Percentiles rank a stretch among this genome's conserved stretches.
phyloP scores from a whole-genome alignment of 2,797 vertebrate genomes.

The Jordanella pulchra region DNA sequence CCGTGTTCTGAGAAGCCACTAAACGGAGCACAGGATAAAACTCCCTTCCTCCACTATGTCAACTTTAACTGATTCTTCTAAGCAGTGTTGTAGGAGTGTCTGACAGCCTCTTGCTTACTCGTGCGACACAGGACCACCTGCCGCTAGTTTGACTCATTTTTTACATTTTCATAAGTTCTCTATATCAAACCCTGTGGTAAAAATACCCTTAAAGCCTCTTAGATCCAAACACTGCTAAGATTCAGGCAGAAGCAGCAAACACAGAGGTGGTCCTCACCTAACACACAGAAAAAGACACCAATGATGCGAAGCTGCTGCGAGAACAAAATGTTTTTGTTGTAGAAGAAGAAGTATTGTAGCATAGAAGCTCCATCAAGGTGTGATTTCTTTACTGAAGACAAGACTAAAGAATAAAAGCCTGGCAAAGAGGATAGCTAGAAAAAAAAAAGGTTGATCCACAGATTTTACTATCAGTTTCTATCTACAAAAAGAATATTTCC shows the following conservation, averaged over 20 bases:
- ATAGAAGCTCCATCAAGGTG: background rate
- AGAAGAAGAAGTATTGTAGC: background rate
- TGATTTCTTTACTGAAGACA: background rate
- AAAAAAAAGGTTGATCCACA: background rate
- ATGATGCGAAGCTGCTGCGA: background rate
- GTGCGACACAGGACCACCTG: background rate
- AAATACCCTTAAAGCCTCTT: background rate
- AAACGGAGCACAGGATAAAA: background rate
- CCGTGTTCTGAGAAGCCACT: background rate
- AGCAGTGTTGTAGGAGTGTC: background rate
- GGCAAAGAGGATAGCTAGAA: background rate
- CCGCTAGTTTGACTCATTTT: constrained; percentile 1
- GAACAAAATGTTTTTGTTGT: background rate
- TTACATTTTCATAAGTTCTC: background rate
- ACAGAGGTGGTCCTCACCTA: background rate
- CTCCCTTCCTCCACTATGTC: background rate
- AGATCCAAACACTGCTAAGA: background rate
- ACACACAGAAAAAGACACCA: background rate
- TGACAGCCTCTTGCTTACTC: background rate
- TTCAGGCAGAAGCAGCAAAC: background rate
- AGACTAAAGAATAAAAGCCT: background rate
- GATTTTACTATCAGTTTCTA: background rate
- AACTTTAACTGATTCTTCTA: background rate
- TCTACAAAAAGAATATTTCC: background rate
- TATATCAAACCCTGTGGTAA: background rate